A percentile compares a stretch with the other conserved stretches of the same genome.
Conservation (phyloP, 2,113 vertebrate species). For the Cyprinodon variegatus region DNA sequence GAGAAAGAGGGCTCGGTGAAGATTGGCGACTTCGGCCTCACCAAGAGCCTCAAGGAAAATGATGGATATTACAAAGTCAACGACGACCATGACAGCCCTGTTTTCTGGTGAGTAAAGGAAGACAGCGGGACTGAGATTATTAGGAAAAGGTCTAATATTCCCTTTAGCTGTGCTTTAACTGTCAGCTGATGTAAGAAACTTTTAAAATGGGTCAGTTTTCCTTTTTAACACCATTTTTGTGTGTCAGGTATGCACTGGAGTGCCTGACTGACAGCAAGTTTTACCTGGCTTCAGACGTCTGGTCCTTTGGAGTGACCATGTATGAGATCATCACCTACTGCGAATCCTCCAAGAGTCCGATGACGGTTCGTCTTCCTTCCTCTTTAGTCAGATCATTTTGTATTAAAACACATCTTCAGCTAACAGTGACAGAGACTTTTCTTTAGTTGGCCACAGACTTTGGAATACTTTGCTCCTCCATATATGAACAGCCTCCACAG, state of each 20-base stretch:
- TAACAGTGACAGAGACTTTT: too few relatives aligned
- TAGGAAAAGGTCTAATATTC: too few relatives aligned
- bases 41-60: constrained; percentile 93
- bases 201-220: neutral
- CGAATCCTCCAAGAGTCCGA: constrained; percentile 86
- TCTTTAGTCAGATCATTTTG: neutral
- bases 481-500: too few relatives aligned
- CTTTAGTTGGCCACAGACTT: too few relatives aligned
- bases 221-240: neutral
- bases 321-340: constrained; percentile 96
- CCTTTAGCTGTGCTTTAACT: too few relatives aligned
- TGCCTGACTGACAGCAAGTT: constrained; percentile 94
- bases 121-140: neutral
- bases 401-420: neutral
- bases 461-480: too few relatives aligned
- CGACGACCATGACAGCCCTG: constrained; percentile 93
- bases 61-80: constrained; percentile 97
- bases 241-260: constrained; percentile 92
- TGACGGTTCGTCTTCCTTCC: constrained; percentile 80
- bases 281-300: constrained; percentile 94
- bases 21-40: constrained; percentile 97
- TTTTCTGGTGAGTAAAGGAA: constrained; percentile 87
- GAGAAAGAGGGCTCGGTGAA: constrained; percentile 94
- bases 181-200: neutral
- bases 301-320: constrained; percentile 96